Base-by-base conservation (phyloP, 2,888 invertebrate genomes). In the Minunthozetes semirufus region DNA sequence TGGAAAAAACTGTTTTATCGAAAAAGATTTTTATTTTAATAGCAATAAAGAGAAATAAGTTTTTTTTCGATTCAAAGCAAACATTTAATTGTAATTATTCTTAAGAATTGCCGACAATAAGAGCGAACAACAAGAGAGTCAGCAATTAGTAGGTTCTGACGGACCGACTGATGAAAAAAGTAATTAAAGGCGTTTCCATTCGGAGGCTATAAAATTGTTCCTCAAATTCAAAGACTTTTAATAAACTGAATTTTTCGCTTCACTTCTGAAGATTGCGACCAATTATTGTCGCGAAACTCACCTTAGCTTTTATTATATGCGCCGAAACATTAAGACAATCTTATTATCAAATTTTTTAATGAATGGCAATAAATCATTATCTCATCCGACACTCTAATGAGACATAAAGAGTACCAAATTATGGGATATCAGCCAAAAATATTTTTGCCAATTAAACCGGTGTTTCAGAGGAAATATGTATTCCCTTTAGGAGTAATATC, bases 251-350 rank as follows among this genome's bases (percentile, higher is more conserved):
- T 15, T 63, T 22, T 33, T 17, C 17, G 4, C 1, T 17, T 5
- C 63, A 3, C 3, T 38, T 33, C 3, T 15, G 5, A 25, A 25
- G 25, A n/a, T 29, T 27, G 33, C 19, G 63, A 27, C 25, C 27
- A 63, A 63, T 63, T 33, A 63, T 63, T 63, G 63, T 63, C 63
- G 33, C 33, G 33, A 63, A 63, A 17, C 63, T 56, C 11, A 56
- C 25, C 13, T 11, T 22, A 25, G 22, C 11, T 25, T 56, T 1
- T 22, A 19, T 50, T 50, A 22, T 25, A 56, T 9, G 8, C 25
- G 19, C 33, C 33, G 33, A 33, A 3, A 56, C 22, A 56, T 27
- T n/a, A 61, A 61, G 29, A 61, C 33, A 61, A 29, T 61, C 29
- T 61, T 61, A n/a, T 61, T 61, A 61, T 61, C 29, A 33, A 61